Percentiles rank a stretch among this genome's conserved stretches.
These are phyloP conservation scores for Cygnus atratus DNA, from an alignment of 2,113 vertebrate species.

Conservation along the genomic window DNA sequence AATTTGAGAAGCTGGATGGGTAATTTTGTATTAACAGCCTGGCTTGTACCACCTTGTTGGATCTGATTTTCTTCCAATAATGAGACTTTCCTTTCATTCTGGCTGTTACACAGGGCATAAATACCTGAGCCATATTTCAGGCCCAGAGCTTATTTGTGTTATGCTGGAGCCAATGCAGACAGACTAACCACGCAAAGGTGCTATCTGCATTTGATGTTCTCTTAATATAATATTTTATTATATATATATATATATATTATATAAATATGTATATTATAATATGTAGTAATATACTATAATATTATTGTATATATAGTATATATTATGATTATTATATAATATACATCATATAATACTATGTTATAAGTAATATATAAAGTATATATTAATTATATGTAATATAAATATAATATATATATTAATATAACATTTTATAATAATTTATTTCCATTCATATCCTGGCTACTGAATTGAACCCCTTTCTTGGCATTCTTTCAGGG, in stretches of 20 bases:
- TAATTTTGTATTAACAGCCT: background rate
- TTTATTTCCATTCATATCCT: background rate
- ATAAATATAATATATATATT: too few species aligned
- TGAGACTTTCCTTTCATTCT: background rate
- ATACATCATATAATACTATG: too few species aligned
- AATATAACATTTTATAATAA: too few species aligned
- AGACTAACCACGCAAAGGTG: background rate
- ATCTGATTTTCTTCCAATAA: background rate
- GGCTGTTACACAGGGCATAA: background rate
- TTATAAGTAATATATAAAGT: too few species aligned
- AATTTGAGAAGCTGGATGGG: slow-evolving; percentile 75
- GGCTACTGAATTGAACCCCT: background rate
- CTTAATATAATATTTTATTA: background rate
- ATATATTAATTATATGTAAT: too few species aligned
- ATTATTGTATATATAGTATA: too few species aligned
- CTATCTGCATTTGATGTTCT: background rate
- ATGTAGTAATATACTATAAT: too few species aligned
- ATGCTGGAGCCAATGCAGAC: background rate
- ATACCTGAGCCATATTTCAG: background rate
- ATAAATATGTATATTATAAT: too few species aligned
- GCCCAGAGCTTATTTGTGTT: background rate
- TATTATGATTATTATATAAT: too few species aligned
- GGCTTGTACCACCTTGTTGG: background rate
- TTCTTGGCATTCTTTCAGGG: background rate
- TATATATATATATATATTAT: too few species aligned